Base-by-base conservation (phyloP, 2,113 vertebrate genomes). In the Xenus cinereus region DNA sequence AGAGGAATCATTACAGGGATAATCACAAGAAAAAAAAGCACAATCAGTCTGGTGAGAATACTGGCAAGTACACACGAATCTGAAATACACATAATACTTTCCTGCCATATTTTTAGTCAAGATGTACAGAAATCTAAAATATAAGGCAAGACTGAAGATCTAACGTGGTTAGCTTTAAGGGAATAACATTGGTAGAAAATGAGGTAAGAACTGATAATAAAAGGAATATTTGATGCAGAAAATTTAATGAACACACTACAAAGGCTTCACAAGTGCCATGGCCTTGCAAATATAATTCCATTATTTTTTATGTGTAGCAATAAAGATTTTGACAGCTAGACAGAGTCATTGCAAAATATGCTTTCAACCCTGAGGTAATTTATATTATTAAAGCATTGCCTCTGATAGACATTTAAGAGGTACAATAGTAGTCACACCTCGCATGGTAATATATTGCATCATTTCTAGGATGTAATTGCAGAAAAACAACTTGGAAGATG, bases 261-360 rank as follows among this genome's bases (percentile, higher is more conserved):
- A 93, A 93, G 66, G 64, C 84, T 90, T 72, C 80, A 7, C 67
- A 67, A 90, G 69, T 80, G 66, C 76, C 77, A 60, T 43, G 85
- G 64, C 60, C 86, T 89, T 96, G 54, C 75, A 96, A 79, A 93
- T 79, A 78, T 78, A 96, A 93, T 78, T 93, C 73, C 32, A 27
- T 90, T 73, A 89, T 93, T 97, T 97, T 97, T 93, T 95, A 96
- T 84, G 53, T 90, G 35, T 67, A 83, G 86, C 68, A 95, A 33
- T 95, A 92, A 96, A 92, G 76, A 51, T 94, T 97, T 95, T 97
- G 95, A 97, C 90, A 98, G 69, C 74, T 92, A 90, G 68, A 92
- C 30, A 21, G 66, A 96, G 74, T 87, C 84, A 90, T 35, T 95
- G 82, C 67, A 96, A 97, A 98, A 96, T 96, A 96, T 71, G 39